Base-by-base conservation (phyloP, 2,797 vertebrate species). In the Passerculus sandwichensis region DNA sequence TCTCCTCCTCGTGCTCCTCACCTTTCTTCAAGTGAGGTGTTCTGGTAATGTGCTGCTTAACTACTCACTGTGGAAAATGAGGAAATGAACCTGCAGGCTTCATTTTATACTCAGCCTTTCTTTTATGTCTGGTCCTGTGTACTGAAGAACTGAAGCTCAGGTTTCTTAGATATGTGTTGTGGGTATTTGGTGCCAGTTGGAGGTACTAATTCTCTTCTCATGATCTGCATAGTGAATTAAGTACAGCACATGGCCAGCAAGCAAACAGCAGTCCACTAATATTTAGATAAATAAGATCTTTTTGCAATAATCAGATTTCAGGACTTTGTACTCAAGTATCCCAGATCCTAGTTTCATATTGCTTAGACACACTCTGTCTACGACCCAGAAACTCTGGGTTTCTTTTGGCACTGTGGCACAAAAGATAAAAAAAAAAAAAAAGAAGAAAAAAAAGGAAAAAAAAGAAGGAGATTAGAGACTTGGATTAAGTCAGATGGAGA, bases 371-470 rank as follows among this genome's bases (percentile, higher is more conserved):
- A 0, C 3, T 57, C 32, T 80, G 5, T 27, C 56, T 73, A 30
- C 53, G 6, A 42, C 21, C 1, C 11, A 81, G 32, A 9, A 86
- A 75, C 20, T 75, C 5, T 61, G 9, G 0, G 4, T 67, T 77
- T 32, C 5, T 59, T 75, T 62, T 62, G 53, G 4, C 18, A 42
- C 5, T 56, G 11, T 26, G 17, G 5, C 20, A 59, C 13, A 76
- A 4, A 5, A 44, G 0, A 0, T 11, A 1, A 4, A n/a, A 34
- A 42, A 36, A 1, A 4, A 40, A 34, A 6, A 44, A 29, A 29
- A 36, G 36, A 51, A 29, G 17, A 25, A 54, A 53, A 36, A 30
- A 38, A 54, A n/a, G n/a, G n/a, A 57, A 36, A 27, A 38, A 38
- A 38, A 38, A 38, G 11, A 30, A 42, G 9, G 13, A 65, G 36